A percentile compares a stretch with the other conserved stretches of the same genome.
phyloP scores from a whole-genome alignment of 1,140 invertebrate species.

The Drosophila chauvacae region DNA sequence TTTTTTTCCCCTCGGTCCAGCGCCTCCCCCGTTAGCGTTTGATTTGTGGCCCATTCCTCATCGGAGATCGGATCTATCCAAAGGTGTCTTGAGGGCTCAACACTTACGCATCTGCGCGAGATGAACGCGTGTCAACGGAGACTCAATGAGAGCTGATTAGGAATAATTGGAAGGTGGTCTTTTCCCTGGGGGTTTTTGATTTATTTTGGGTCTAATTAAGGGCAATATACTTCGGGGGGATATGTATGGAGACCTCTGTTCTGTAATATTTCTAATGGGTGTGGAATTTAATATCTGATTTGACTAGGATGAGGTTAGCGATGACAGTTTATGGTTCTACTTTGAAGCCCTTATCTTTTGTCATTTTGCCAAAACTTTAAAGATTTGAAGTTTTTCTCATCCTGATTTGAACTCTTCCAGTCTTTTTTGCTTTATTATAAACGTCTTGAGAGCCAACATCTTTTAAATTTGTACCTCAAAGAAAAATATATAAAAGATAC shows the following conservation, averaged over 20 bases:
- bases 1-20: conserved; percentile 12
- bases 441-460: neutral
- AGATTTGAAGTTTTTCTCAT: neutral
- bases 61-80: conserved; percentile 15
- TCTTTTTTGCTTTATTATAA: neutral
- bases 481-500: neutral
- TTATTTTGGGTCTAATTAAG: neutral
- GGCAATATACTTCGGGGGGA: no score
- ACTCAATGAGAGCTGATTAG: conserved; percentile 21
- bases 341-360: neutral
- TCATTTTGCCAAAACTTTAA: neutral
- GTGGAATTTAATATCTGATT: neutral
- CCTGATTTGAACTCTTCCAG: neutral
- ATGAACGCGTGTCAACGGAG: conserved; percentile 26
- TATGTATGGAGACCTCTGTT: neutral
- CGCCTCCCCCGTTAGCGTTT: conserved; percentile 29
- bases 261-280: neutral
- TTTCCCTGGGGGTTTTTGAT: neutral
- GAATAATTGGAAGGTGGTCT: conserved; percentile 8
- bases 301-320: no score
- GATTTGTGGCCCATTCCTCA: conserved; percentile 49
- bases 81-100: conserved; percentile 35
- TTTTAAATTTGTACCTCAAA: no score
- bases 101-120: conserved; percentile 29
- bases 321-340: neutral